Percentiles rank a stretch among this genome's conserved stretches.
Conservation (phyloP, 2,113 vertebrate genomes). For the Labrus mixtus region DNA sequence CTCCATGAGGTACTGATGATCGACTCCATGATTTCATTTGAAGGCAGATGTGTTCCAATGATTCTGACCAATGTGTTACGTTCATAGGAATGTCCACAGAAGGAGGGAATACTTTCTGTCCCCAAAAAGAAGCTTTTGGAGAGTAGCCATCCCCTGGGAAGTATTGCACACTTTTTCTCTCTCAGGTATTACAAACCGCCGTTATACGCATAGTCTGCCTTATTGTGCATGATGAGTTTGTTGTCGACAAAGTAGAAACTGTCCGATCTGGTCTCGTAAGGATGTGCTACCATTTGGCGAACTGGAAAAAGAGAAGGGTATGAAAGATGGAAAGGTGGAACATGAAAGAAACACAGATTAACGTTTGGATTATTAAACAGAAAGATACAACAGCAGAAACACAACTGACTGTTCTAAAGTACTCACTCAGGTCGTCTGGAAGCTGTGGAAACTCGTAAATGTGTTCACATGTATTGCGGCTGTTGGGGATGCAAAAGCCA, state of each 20-base stretch:
- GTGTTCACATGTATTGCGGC: constrained; percentile 97
- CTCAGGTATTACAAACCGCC: constrained; percentile 89
- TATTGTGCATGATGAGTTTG: constrained; percentile 99
- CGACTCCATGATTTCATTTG: constrained; percentile 33
- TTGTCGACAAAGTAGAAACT: constrained; percentile 99
- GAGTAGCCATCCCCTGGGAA: constrained; percentile 30
- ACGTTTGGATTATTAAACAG: neutral
- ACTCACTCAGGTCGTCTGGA: constrained; percentile 96
- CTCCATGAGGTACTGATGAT: constrained; percentile 41
- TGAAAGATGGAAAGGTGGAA: neutral
- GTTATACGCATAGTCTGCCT: constrained; percentile 98
- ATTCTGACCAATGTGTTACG: constrained; percentile 28
- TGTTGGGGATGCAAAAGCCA: constrained; percentile 98
- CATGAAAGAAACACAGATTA: constrained; percentile 5
- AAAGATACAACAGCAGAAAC: neutral
- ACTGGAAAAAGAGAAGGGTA: constrained; percentile 80
- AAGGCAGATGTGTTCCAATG: constrained; percentile 61
- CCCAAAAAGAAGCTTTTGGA: constrained; percentile 15
- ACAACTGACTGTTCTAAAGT: neutral
- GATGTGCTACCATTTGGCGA: constrained; percentile 94
- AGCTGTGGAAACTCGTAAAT: constrained; percentile 99
- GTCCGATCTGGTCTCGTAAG: constrained; percentile 97
- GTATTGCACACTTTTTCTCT: constrained; percentile 44
- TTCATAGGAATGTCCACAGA: constrained; percentile 44
- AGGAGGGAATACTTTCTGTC: constrained; percentile 45